Percentiles rank a stretch among this genome's conserved stretches.
These are phyloP conservation scores for Synanthedon vespiformis DNA, from an alignment of 2,888 invertebrate genomes.

Conservation along the genomic window DNA sequence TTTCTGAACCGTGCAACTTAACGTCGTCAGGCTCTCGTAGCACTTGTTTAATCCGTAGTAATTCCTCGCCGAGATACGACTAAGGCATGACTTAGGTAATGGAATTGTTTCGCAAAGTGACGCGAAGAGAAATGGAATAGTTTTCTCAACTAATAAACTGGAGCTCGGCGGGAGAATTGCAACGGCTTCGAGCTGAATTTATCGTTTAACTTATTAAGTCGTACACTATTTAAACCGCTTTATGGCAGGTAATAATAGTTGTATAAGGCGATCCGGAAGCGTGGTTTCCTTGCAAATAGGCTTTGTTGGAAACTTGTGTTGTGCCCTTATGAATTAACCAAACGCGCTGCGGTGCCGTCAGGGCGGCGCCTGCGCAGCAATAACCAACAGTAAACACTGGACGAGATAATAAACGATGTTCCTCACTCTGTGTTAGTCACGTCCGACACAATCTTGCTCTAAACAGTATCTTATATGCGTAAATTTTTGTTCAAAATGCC, in stretches of 20 bases:
- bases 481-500: too few relatives aligned
- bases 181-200: not conserved
- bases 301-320: constrained; percentile 28
- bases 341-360: constrained; percentile 40
- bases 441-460: not conserved
- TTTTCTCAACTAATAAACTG: not conserved
- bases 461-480: too few relatives aligned
- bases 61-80: not conserved
- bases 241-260: constrained; percentile 25
- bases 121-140: not conserved
- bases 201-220: not conserved
- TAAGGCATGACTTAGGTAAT: not conserved
- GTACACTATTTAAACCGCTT: constrained; percentile 12
- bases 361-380: constrained; percentile 33
- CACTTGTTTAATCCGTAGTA: not conserved
- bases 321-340: constrained; percentile 65
- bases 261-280: constrained; percentile 42
- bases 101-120: not conserved
- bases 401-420: constrained; percentile 39
- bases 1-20: constrained; percentile 9
- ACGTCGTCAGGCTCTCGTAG: not conserved
- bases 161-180: not conserved
- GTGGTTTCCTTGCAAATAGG: constrained; percentile 22
- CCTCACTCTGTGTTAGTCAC: constrained; percentile 12
- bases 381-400: constrained; percentile 25